A percentile compares a stretch with the other conserved stretches of the same genome.
Conservation (phyloP, 1,140 invertebrate genomes). For the Caenorhabditis briggsae region DNA sequence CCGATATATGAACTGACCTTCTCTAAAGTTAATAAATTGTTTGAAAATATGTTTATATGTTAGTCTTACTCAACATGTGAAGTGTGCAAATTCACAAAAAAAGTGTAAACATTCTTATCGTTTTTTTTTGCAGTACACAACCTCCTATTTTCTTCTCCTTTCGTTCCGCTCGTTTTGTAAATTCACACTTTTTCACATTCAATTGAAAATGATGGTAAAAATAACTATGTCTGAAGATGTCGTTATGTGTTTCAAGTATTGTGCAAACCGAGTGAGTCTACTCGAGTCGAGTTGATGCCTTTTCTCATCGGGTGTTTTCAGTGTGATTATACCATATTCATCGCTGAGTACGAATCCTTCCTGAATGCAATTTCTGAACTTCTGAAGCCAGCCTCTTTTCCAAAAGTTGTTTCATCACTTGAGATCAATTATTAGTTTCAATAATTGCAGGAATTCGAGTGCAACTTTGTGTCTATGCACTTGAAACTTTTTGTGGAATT, state of each 20-base stretch:
- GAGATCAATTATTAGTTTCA: not conserved
- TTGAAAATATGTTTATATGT: not conserved
- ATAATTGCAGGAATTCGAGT: not conserved
- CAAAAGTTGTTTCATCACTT: not conserved
- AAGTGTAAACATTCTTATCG: too few species aligned
- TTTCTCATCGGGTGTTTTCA: not conserved
- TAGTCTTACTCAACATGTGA: too few species aligned
- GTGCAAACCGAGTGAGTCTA: not conserved
- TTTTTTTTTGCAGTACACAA: too few species aligned
- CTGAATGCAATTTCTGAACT: not conserved
- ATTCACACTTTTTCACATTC: too few species aligned
- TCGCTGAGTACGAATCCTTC: not conserved
- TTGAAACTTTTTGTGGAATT: not conserved
- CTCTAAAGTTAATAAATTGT: not conserved
- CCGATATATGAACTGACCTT: not conserved
- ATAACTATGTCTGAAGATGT: constrained; percentile 1
- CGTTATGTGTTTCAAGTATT: not conserved
- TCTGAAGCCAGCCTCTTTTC: not conserved
- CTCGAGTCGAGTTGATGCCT: not conserved
- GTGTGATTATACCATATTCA: not conserved
- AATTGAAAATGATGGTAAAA: not conserved
- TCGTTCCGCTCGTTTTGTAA: too few species aligned
- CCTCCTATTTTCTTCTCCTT: too few species aligned
- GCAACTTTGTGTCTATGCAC: not conserved
- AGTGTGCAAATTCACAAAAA: too few species aligned